These are phyloP conservation scores for Sitta carolinensis DNA, from an alignment of 2,797 vertebrate species.

Conservation along the genomic window DNA sequence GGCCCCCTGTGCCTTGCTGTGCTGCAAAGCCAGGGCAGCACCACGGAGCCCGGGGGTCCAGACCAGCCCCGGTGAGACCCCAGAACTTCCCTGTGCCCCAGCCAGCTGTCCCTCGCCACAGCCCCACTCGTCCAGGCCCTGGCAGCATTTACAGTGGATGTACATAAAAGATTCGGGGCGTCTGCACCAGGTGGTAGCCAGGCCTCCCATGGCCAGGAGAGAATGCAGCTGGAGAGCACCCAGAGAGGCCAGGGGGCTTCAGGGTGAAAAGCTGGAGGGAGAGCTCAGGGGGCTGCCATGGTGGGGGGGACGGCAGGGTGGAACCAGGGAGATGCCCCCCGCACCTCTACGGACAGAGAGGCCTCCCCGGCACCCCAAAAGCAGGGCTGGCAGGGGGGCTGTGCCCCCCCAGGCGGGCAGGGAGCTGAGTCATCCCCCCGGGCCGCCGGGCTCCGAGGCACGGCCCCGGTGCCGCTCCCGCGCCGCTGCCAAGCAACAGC, in stretches of 20 bases:
- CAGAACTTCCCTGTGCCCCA: accelerated
- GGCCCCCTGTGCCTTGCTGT: background rate
- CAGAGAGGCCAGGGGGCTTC: background rate
- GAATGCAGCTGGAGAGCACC: background rate
- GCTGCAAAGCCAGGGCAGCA: background rate
- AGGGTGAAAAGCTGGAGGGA: accelerated
- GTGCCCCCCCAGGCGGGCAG: background rate
- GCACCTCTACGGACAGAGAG: accelerated
- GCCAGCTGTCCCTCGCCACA: too few relatives aligned
- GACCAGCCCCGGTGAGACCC: background rate
- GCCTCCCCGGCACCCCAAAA: background rate
- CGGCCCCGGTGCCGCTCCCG: background rate
- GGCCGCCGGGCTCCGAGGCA: background rate
- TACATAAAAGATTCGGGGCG: background rate
- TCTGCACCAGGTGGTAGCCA: accelerated
- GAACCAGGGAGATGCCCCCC: background rate
- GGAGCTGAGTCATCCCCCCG: background rate
- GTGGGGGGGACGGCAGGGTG: accelerated
- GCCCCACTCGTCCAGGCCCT: accelerated
- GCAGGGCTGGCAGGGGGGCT: background rate
- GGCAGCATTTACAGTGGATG: accelerated
- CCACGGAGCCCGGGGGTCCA: background rate
- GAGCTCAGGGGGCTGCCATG: accelerated
- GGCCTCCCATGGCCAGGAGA: accelerated
- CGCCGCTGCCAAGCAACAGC: constrained; percentile 40